A percentile compares a stretch with the other conserved stretches of the same genome.
phyloP scores from a whole-genome alignment of 1,140 invertebrate species.

The Drosophila busckii region DNA sequence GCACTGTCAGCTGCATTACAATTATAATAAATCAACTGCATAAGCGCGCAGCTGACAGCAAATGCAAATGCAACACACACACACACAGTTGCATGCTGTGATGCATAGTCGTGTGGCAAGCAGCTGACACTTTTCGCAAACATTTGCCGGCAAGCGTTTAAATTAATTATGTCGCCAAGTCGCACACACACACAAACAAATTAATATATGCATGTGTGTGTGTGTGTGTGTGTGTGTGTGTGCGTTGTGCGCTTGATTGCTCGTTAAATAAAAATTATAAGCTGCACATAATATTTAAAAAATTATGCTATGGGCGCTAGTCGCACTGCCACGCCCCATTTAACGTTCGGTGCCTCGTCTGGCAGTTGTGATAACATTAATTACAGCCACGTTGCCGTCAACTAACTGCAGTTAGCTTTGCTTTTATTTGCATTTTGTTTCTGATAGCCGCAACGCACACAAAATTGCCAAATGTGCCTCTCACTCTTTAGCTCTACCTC shows the following conservation, averaged over 20 bases:
- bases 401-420: conserved; percentile 10
- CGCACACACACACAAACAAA: conserved; percentile 9
- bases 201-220: neutral
- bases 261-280: conserved; percentile 35
- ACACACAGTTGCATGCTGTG: conserved; percentile 39
- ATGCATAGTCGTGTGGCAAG: conserved; percentile 54
- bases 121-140: conserved; percentile 71
- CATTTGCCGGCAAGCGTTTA: conserved; percentile 55
- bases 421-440: conserved; percentile 39
- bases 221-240: conserved; percentile 16
- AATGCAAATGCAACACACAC: conserved; percentile 57
- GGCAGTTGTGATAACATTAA: conserved; percentile 58
- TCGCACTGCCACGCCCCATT: neutral
- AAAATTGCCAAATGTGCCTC: neutral
- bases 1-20: conserved; percentile 66
- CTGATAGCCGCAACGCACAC: neutral
- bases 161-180: conserved; percentile 65
- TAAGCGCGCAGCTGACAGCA: conserved; percentile 39
- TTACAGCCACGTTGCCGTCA: conserved; percentile 45
- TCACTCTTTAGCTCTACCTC: conserved; percentile 26
- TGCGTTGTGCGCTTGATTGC: conserved; percentile 7
- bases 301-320: neutral
- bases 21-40: conserved; percentile 75
- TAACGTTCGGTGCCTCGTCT: conserved; percentile 1
- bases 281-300: neutral